phyloP scores from a whole-genome alignment of 2,888 invertebrate genomes.

The Drosophila borborema region DNA sequence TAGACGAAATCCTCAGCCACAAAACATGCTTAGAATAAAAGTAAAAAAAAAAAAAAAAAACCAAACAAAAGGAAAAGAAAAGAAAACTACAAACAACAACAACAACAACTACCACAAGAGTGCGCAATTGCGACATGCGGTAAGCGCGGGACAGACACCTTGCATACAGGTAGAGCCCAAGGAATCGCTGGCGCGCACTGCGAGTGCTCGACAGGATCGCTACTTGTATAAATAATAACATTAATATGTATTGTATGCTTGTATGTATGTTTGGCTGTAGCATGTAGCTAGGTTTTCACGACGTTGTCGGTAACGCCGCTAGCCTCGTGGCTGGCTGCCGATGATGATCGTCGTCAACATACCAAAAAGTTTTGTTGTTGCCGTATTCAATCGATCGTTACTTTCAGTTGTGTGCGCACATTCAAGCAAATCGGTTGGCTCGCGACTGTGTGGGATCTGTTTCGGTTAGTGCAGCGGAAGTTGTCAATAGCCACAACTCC shows the following conservation, averaged over 20 bases:
- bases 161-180: slow-evolving; percentile 51
- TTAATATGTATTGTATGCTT: neutral
- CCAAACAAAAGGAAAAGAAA: slow-evolving; percentile 26
- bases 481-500: slow-evolving; percentile 36
- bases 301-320: slow-evolving; percentile 34
- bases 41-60: slow-evolving; percentile 35
- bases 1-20: slow-evolving; percentile 40
- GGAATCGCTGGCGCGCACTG: slow-evolving; percentile 27
- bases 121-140: slow-evolving; percentile 57
- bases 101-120: slow-evolving; percentile 19
- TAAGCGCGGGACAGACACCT: slow-evolving; percentile 21
- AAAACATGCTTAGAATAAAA: slow-evolving; percentile 79
- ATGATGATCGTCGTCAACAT: slow-evolving; percentile 29
- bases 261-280: neutral
- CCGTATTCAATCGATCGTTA: slow-evolving; percentile 70
- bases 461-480: slow-evolving; percentile 75
- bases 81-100: slow-evolving; percentile 32
- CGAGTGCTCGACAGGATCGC: slow-evolving; percentile 49
- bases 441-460: slow-evolving; percentile 33
- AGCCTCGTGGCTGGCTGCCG: slow-evolving; percentile 27
- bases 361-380: slow-evolving; percentile 36
- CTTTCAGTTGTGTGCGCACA: slow-evolving; percentile 76
- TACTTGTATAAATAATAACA: slow-evolving; percentile 54
- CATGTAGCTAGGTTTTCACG: slow-evolving; percentile 34
- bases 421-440: slow-evolving; percentile 77